Percentiles rank a stretch among this genome's conserved stretches.
phyloP scores from a whole-genome alignment of 2,113 vertebrate species.

The Dicerorhinus sumatrensis region DNA sequence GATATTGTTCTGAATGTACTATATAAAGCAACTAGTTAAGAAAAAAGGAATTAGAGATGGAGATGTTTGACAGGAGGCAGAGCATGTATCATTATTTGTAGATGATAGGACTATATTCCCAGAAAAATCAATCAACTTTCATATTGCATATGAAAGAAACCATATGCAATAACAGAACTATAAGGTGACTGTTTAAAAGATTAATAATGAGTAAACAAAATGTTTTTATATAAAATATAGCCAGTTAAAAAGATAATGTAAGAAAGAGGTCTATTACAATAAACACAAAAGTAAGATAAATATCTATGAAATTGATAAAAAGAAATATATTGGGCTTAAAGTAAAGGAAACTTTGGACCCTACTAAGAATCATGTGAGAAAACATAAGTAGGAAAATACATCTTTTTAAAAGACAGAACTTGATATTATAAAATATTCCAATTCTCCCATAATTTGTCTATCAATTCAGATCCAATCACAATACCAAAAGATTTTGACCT shows the following conservation, averaged over 20 bases:
- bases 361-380: not conserved
- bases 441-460: not conserved
- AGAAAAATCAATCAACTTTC: not conserved
- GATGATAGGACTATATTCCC: not conserved
- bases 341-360: not conserved
- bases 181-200: not conserved
- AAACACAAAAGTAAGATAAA: not conserved
- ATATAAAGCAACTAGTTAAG: not conserved
- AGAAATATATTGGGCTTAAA: not conserved
- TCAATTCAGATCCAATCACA: not conserved
- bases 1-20: not conserved
- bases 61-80: not conserved
- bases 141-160: not conserved
- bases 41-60: not conserved
- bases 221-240: not conserved
- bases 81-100: not conserved
- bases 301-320: not conserved
- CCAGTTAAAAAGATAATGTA: not conserved
- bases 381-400: not conserved
- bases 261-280: not conserved
- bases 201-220: not conserved
- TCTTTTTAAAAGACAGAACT: not conserved
- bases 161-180: not conserved
- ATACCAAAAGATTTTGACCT: not conserved
- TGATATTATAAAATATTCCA: not conserved